A percentile compares a stretch with the other conserved stretches of the same genome.
Conservation (phyloP, 2,113 vertebrate genomes). For the Aplodontia rufa region DNA sequence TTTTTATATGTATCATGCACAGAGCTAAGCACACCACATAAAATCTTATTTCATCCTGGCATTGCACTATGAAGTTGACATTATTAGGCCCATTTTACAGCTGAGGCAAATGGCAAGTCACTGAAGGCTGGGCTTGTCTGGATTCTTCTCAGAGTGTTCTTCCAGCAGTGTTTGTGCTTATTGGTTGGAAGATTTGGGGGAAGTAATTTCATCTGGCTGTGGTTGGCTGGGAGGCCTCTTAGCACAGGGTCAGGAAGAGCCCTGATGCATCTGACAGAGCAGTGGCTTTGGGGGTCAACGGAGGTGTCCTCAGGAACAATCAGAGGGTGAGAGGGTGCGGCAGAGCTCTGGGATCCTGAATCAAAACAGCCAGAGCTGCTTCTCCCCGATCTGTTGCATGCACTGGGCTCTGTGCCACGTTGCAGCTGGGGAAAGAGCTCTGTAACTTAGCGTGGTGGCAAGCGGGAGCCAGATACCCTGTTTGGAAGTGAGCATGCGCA, state of each 20-base stretch:
- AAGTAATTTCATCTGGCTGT: background rate
- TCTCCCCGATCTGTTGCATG: background rate
- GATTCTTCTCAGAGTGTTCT: background rate
- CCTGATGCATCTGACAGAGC: background rate
- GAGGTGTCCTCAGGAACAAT: no score
- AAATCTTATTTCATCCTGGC: background rate
- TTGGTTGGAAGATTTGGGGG: background rate
- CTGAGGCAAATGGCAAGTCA: background rate
- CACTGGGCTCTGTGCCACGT: rapidly evolving
- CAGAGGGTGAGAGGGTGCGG: no score
- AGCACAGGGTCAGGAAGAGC: background rate
- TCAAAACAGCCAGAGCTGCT: background rate
- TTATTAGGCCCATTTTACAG: background rate
- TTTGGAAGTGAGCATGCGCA: background rate
- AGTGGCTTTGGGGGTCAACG: no score
- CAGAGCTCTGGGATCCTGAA: no score
- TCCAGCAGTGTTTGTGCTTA: background rate
- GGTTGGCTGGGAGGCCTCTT: background rate
- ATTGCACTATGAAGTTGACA: background rate
- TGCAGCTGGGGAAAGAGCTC: background rate
- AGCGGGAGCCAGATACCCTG: background rate
- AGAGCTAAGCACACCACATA: background rate
- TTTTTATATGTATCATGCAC: rapidly evolving
- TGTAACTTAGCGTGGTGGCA: rapidly evolving
- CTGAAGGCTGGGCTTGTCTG: background rate